Base-by-base conservation (phyloP, 2,113 vertebrate genomes). In the Chlorocebus sabaeus region DNA sequence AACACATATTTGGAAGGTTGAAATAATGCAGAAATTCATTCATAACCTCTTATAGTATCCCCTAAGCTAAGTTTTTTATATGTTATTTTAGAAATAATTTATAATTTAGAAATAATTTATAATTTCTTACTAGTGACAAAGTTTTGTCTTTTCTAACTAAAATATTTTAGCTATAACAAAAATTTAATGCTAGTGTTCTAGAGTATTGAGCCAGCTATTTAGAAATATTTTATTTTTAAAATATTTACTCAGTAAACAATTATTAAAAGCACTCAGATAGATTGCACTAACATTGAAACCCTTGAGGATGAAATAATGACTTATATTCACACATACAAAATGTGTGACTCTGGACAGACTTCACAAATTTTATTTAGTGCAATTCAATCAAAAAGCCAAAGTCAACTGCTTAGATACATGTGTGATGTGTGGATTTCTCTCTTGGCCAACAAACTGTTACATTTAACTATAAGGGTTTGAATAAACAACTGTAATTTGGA, bases 381-480 rank as follows among this genome's bases (percentile, higher is more conserved):
- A 81, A 92, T 98, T 98, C 76, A 86, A 75, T 90, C n/a, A 75
- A 92, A 92, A 97, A 96, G 30, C 72, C 92, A 91, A 82, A 98
- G 93, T 96, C 81, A 45, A 8, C 75, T 96, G n/a, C 52, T 97
- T 97, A 38, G 76, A 82, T 73, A 57, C 59, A 84, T n/a, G 40
- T 73, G 94, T 97, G 38, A 55, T 93, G 90, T 90, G 8, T 96
- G 38, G 95, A 98, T 96, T 97, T 84, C 48, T 98, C 48, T 48
- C 86, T 57, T 93, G 67, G 23, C 64, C 84, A 90, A 38, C 0
- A 27, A 25, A n/a, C 35, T 78, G 43, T 38, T 80, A 43, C 6
- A 45, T 93, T 22, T 52, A 94, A 83, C 73, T 84, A 20, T 30
- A 45, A 57, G 20, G 14, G 43, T 72, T 93, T 97, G 52, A 72